These are phyloP conservation scores for Masnerella sp. DNA, from an alignment of 2,888 invertebrate species.

Conservation along the genomic window DNA sequence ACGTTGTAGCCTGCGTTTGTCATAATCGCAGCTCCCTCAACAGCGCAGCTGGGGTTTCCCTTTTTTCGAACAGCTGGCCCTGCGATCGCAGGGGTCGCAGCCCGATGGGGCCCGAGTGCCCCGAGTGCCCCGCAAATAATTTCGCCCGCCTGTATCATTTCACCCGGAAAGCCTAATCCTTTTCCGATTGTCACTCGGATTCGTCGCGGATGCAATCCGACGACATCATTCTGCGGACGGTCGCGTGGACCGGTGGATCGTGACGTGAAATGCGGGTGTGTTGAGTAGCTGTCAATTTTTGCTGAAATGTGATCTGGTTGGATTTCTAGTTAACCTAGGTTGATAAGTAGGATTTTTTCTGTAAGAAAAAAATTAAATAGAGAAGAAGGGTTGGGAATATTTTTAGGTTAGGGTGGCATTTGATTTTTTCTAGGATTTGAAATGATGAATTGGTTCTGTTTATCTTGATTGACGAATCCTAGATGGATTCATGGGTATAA, in stretches of 20 bases:
- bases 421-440: no score
- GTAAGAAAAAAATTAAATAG: no score
- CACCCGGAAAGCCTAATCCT: conserved; percentile 70
- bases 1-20: conserved; percentile 44
- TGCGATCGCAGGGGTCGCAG: conserved; percentile 58
- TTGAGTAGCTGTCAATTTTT: no score
- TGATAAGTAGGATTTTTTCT: no score
- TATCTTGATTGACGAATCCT: no score
- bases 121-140: conserved; percentile 59
- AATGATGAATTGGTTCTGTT: no score
- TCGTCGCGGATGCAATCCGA: conserved; percentile 65
- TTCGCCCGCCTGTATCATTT: conserved; percentile 61
- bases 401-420: no score
- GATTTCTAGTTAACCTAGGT: no score
- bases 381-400: no score
- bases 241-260: no score
- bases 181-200: conserved; percentile 72
- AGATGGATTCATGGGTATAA: no score
- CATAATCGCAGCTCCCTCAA: conserved; percentile 62
- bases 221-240: conserved; percentile 38
- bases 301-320: no score
- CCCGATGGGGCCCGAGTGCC: conserved; percentile 55
- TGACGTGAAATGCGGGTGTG: conserved; percentile 21
- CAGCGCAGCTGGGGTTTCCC: conserved; percentile 68
- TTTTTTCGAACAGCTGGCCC: conserved; percentile 70